Evolutionary conservation across 2,797 vertebrate genomes (phyloP).

Genomic region (Galaxias olidus): DNA sequence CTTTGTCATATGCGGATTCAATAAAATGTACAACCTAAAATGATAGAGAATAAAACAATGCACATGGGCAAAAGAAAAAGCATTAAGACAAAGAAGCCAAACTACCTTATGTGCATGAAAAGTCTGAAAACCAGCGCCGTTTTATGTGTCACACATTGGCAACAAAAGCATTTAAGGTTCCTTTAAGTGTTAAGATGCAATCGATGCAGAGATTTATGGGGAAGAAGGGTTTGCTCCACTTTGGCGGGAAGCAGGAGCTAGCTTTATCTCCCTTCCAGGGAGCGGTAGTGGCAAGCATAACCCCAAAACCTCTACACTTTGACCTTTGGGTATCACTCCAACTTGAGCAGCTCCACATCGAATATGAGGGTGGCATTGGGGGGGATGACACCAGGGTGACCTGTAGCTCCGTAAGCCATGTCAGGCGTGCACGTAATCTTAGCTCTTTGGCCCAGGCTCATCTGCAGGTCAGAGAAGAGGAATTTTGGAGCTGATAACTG

Average conservation of each 20-base stretch:
- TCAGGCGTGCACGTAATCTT: slow-evolving; percentile 98
- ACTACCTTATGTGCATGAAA: slow-evolving; percentile 52
- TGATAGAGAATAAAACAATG: slow-evolving; percentile 57
- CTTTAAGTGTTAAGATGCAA: slow-evolving; percentile 57
- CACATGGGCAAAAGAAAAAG: slow-evolving; percentile 54
- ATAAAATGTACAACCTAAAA: slow-evolving; percentile 80
- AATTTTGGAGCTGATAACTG: too few relatives aligned
- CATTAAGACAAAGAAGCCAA: slow-evolving; percentile 40
- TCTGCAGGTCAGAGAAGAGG: slow-evolving; percentile 68
- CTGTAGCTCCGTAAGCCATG: slow-evolving; percentile 93
- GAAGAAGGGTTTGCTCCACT: slow-evolving; percentile 6
- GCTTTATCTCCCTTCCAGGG: slow-evolving; percentile 48
- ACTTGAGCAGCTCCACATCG: slow-evolving; percentile 95
- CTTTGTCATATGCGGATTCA: slow-evolving; percentile 69
- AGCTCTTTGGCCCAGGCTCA: slow-evolving; percentile 96
- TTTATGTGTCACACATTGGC: slow-evolving; percentile 61
- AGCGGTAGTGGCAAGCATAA: slow-evolving; percentile 40
- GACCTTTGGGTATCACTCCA: slow-evolving; percentile 81
- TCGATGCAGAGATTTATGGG: slow-evolving; percentile 37
- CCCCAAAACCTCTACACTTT: slow-evolving; percentile 31
- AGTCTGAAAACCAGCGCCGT: slow-evolving; percentile 44
- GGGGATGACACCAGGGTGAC: slow-evolving; percentile 97
- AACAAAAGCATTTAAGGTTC: slow-evolving; percentile 62
- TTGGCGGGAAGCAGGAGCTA: slow-evolving; percentile 39
- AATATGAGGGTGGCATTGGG: slow-evolving; percentile 97